phyloP scores from a whole-genome alignment of 1,140 invertebrate species.

The Sarcophaga bullata region DNA sequence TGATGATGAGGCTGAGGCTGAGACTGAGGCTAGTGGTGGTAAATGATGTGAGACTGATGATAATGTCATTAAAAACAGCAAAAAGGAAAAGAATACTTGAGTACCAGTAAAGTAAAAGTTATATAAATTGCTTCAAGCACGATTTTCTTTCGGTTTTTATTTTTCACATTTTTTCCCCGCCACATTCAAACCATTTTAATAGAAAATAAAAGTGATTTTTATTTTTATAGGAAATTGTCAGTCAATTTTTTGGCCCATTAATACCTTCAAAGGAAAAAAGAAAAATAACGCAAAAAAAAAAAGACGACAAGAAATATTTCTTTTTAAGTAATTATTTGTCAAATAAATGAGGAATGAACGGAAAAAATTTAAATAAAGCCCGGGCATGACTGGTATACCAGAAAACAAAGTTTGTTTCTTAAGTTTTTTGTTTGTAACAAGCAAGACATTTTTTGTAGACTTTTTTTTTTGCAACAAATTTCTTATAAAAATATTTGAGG shows the following conservation, averaged over 20 bases:
- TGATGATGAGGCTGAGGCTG: constrained; percentile 5
- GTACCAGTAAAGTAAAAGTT: constrained; percentile 17
- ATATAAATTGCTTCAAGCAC: constrained; percentile 34
- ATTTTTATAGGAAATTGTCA: constrained; percentile 25
- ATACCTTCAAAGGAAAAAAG: neutral
- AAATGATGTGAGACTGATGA: constrained; percentile 40
- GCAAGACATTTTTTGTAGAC: too few relatives aligned
- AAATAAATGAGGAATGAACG: neutral
- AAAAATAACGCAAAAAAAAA: too few relatives aligned
- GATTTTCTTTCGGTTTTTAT: constrained; percentile 20
- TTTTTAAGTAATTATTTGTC: constrained; percentile 2
- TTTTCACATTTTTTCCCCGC: neutral
- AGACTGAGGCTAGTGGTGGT: constrained; percentile 24
- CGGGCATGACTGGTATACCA: neutral
- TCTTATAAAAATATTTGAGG: too few relatives aligned
- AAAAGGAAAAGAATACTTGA: neutral
- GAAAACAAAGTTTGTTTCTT: neutral
- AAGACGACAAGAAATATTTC: too few relatives aligned
- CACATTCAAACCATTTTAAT: constrained; percentile 10
- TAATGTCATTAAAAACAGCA: constrained; percentile 32
- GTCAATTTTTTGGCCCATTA: neutral
- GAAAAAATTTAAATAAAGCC: neutral
- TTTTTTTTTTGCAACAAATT: too few relatives aligned
- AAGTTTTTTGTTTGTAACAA: neutral
- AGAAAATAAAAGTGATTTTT: constrained; percentile 35